Base-by-base conservation (phyloP, 2,888 invertebrate species). In the Lithophane semibrunnea region DNA sequence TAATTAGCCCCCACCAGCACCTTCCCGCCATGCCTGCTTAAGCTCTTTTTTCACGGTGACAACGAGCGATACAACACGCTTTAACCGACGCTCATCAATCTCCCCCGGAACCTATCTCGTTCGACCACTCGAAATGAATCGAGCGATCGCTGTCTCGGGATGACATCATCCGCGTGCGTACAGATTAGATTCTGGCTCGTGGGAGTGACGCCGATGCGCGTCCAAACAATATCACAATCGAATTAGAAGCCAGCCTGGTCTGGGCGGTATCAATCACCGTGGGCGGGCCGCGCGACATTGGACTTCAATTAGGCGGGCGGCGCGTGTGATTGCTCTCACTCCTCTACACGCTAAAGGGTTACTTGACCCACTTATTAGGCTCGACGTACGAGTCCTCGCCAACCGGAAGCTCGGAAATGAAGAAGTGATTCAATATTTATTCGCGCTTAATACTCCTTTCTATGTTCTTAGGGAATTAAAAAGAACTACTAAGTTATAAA, bases 231-330 rank as follows among this genome's bases (percentile, higher is more conserved):
- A 94, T 94, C 92, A 94, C 94, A 94, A 95, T 95, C 94, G 94
- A 94, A 95, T 96, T 95, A 95, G 95, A 94, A 92, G 93, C 93
- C 91, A 92, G 90, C 91, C 91, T 91, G 92, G 91, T 91, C 92
- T 92, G 94, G 94, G 93, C 93, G 94, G 95, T 95, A 96, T 96
- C 95, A 96, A 96, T 96, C 96, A 95, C 95, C 94, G 94, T 94
- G 94, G 96, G 96, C 95, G 96, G 94, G 94, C 94, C 87, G 94
- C 91, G 93, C 95, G 96, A 96, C 96, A 96, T 95, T 96, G 96
- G 96, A 95, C 95, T 96, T 96, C 96, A 96, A 96, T 96, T 96
- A 96, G 96, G 93, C 95, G 95, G 95, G 94, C 94, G 94, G 93
- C 94, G 94, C 93, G 93, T 93, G 94, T 95, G 95, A 95, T 95